Evolutionary conservation across 1,140 invertebrate species (phyloP), one percentile per base, ranked within the genome.

Genomic region (Orius insidiosus): DNA sequence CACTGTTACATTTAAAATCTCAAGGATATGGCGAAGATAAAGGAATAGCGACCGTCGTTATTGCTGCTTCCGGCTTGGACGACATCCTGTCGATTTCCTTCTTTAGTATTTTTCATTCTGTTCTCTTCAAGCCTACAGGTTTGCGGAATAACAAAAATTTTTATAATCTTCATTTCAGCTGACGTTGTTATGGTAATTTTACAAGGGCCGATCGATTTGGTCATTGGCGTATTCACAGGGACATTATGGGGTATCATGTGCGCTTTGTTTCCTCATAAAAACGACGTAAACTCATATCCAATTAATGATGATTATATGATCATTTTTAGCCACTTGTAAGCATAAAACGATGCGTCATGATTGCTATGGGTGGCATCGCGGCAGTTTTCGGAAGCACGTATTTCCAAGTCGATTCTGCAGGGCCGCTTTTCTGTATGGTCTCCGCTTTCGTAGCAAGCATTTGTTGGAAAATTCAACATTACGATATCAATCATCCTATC

Each of bases 11-110:
- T 40, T 57, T 85, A 8, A 67, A 75, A 54, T 69, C 76, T 52
- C 60, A 68, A 53, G 71, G 74, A 1, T 69, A 74, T 52, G 81
- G 81, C 2, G 60, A 74, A 2, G 67, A 72, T 37, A 78, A 79
- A 61, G 80, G 81, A 6, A 73, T 85, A 30, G 76, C 80, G 32
- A 82, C 80, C 1, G 58, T 84, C 30, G 71, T 81, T 2, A 79
- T 85, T 51, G 82, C 80, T n/a, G 75, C 78, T 45, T 71, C 78
- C 9, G 76, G 72, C 55, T 63, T 85, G 33, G 81, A 85, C 62
- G 79, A 85, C 63, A 74, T 85, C 15, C 59, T 80, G 9, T 75
- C 78, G 36, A 81, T 85, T 50, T 77, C 75, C 52, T 67, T 73
- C 10, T 85, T 85, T 60, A 73, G 75, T 43, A 65, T 76, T 40